These are phyloP conservation scores for Fragum sueziense DNA, from an alignment of 2,888 invertebrate genomes.

Conservation along the genomic window DNA sequence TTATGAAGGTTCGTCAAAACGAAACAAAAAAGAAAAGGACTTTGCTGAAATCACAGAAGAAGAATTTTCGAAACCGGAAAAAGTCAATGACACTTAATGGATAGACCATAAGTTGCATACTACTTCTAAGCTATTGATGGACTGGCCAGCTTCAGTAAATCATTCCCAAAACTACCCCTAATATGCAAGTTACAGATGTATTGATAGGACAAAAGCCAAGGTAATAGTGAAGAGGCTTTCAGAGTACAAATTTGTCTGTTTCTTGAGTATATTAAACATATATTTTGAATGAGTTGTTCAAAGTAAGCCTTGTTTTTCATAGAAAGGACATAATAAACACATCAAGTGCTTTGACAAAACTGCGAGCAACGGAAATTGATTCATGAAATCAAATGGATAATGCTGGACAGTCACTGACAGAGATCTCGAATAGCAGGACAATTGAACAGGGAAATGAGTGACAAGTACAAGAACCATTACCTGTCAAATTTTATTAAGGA, in stretches of 20 bases:
- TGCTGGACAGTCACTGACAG: not conserved
- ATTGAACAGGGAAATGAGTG: not conserved
- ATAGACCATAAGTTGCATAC: slow-evolving; percentile 52
- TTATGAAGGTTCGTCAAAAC: slow-evolving; percentile 51
- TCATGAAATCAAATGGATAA: not conserved
- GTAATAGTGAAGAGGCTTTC: not conserved
- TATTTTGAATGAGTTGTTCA: slow-evolving; percentile 33
- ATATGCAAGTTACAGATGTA: not conserved
- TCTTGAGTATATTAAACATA: slow-evolving; percentile 40
- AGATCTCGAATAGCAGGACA: slow-evolving; percentile 24
- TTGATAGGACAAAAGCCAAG: not conserved
- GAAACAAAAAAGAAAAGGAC: slow-evolving; percentile 45
- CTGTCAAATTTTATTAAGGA: not conserved
- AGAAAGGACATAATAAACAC: slow-evolving; percentile 30
- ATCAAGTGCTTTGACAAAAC: not conserved
- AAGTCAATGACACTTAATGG: slow-evolving; percentile 56
- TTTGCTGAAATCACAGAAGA: slow-evolving; percentile 44
- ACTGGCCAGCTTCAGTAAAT: slow-evolving; percentile 21
- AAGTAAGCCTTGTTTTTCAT: slow-evolving; percentile 33
- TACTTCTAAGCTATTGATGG: slow-evolving; percentile 33
- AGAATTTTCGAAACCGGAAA: slow-evolving; percentile 49
- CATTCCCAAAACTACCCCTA: not conserved
- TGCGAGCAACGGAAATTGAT: not conserved
- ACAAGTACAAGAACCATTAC: not conserved
- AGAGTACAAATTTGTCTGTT: slow-evolving; percentile 34